Evolutionary conservation across 2,888 invertebrate species (phyloP), one percentile per base, ranked within the genome.

Genomic region (Petrophora chlorosata): DNA sequence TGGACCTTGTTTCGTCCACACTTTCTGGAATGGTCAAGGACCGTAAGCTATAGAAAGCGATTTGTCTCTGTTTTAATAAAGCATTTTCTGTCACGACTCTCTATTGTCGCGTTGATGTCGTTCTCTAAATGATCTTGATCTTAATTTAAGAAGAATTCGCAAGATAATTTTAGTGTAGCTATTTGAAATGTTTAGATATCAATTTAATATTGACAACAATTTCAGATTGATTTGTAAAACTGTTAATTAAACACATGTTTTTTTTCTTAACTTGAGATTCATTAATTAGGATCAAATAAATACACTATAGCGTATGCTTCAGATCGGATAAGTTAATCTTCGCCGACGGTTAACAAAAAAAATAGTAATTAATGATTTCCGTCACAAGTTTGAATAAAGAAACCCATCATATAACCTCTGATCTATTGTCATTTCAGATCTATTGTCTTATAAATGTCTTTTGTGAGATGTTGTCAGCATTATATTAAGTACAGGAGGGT

Each of bases 1-100:
- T 65, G 70, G 69, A 72, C 79, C 75, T 82, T 73, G 75, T 80
- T 83, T 69, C 65, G 71, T 63, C 57, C 56, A 55, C 63, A 69
- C 58, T 82, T 79, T 84, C 73, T 69, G 79, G 76, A 82, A 85
- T 78, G 74, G 78, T 76, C 87, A 86, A 85, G 84, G 86, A 80
- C 79, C 71, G 62, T 66, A 67, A 65, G 59, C 70, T 69, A 72
- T 76, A 76, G 79, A 85, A 82, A 86, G 73, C 72, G 59, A 66
- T 68, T 79, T 77, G 76, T 74, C 70, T 73, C 58, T 67, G 59
- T 73, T 79, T 73, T 70, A 71, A 79, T 74, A 76, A 74, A 74
- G 59, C 67, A 70, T 73, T 79, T 56, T 76, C 71, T 83, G 81
- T 87, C 86, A 84, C 82, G 79, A 85, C 71, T 66, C 43, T 52